Percentiles rank a stretch among this genome's conserved stretches.
Evolutionary conservation across 2,888 invertebrate species (phyloP).

Genomic region (Cylloceria caligata): DNA sequence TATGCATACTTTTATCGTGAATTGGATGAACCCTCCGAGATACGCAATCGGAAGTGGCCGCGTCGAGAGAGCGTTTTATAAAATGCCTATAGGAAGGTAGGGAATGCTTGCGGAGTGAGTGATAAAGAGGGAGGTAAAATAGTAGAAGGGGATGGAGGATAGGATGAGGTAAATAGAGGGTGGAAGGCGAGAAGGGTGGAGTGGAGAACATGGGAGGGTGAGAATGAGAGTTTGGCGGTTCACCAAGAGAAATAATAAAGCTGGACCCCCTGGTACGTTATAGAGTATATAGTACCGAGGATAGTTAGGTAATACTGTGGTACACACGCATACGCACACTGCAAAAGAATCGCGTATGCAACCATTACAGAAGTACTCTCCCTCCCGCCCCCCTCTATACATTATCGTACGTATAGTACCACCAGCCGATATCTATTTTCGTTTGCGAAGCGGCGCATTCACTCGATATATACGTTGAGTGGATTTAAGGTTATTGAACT

Average conservation of each 20-base stretch:
- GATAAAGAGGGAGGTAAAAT: conserved; percentile 49
- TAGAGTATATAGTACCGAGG: not conserved
- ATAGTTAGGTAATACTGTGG: conserved; percentile 12
- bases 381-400: conserved; percentile 3
- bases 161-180: conserved; percentile 31
- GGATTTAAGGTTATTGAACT: conserved; percentile 84
- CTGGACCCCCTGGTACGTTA: conserved; percentile 31
- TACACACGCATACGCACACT: conserved; percentile 1
- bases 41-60: conserved; percentile 57
- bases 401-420: conserved; percentile 25
- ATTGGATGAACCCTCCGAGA: conserved; percentile 54
- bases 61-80: conserved; percentile 59
- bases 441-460: conserved; percentile 77
- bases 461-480: conserved; percentile 77
- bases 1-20: conserved; percentile 57
- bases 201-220: conserved; percentile 20
- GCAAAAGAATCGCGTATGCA: conserved; percentile 2
- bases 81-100: conserved; percentile 46
- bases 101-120: conserved; percentile 23
- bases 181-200: not conserved
- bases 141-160: conserved; percentile 6
- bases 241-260: conserved; percentile 55
- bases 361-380: not conserved
- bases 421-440: conserved; percentile 78
- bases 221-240: conserved; percentile 58